Percentiles rank a stretch among this genome's conserved stretches.
Conservation (phyloP, 2,113 vertebrate species). For the Gila orcuttii region DNA sequence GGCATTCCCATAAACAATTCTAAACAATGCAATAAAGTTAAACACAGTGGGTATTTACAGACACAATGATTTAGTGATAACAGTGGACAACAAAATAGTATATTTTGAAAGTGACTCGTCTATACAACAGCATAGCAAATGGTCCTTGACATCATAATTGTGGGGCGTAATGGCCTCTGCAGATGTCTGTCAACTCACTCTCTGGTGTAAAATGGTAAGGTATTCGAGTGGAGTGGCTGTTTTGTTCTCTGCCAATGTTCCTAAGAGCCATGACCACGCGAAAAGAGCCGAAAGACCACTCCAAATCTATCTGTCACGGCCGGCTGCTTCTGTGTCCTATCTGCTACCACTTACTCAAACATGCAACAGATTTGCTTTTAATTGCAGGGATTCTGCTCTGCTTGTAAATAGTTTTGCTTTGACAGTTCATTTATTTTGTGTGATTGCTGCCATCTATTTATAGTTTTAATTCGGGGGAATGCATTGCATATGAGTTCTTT, state of each 20-base stretch:
- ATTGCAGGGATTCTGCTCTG: conserved; percentile 75
- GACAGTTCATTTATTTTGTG: conserved; percentile 84
- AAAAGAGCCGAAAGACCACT: conserved; percentile 54
- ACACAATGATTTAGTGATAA: conserved; percentile 33
- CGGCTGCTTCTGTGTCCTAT: conserved; percentile 67
- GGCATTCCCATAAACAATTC: conserved; percentile 48
- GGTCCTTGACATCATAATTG: conserved; percentile 65
- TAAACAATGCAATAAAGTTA: background rate
- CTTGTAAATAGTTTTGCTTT: conserved; percentile 78
- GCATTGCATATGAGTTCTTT: conserved; percentile 61
- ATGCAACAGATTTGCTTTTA: conserved; percentile 79
- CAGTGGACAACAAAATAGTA: conserved; percentile 23
- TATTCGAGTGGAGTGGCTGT: conserved; percentile 57
- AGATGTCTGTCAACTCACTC: conserved; percentile 65
- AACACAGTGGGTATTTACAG: conserved; percentile 21
- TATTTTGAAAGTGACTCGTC: conserved; percentile 46
- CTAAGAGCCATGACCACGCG: conserved; percentile 23
- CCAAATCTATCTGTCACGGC: conserved; percentile 68
- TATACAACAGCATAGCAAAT: conserved; percentile 57
- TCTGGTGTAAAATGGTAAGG: conserved; percentile 60
- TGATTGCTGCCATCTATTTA: conserved; percentile 79
- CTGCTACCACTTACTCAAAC: conserved; percentile 84
- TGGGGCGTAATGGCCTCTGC: conserved; percentile 61
- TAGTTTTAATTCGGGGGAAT: conserved; percentile 56
- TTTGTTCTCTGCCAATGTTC: conserved; percentile 43